Base-by-base conservation (phyloP, 2,888 invertebrate genomes). In the Automeris io region DNA sequence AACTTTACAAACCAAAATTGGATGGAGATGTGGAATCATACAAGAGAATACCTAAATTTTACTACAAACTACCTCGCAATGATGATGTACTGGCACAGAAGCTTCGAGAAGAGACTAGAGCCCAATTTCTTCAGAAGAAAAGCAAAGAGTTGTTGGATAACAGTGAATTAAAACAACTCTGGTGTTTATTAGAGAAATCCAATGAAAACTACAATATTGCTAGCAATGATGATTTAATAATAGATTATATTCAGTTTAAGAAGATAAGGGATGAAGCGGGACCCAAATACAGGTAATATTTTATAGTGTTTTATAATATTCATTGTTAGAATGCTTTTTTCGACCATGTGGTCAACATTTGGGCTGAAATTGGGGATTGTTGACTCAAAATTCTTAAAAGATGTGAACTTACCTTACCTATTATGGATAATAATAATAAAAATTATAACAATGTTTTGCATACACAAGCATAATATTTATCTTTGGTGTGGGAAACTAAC, bases 81-180 rank as follows among this genome's bases (percentile, higher is more conserved):
- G 92, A 92, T 53, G 95, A 96, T 58, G 87, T 91, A 4, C 61
- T 96, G 2, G 88, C 93, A 1, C 92, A 94, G 61, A 95, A 95
- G 72, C 74, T 97, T 26, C 88, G 96, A 39, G 96, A 97, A 74
- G 97, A 97, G 71, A 94, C 96, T 0, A 88, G 96, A 58, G 95
- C 96, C 2, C 90, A 95, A 44, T 95, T 97, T 67, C 75, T 98
- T 33, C 95, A 97, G 74, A 91, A 94, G 65, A 91, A 93, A 61
- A 95, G 95, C 44, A 90, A 92, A 57, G 93, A 95, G 58, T 78
- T 97, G 19, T 74, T 98, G 16, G 95, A 96, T 70, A 95, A 95
- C 66, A 92, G 93, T 62, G 97, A 98, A 73, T 71, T 97, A 35
- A 93, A 93, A 73, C 91, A 92, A 26, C 76, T 98, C 1, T 97